A percentile compares a stretch with the other conserved stretches of the same genome.
Evolutionary conservation across 2,113 vertebrate species (phyloP).

Genomic region (Cathartes aura): DNA sequence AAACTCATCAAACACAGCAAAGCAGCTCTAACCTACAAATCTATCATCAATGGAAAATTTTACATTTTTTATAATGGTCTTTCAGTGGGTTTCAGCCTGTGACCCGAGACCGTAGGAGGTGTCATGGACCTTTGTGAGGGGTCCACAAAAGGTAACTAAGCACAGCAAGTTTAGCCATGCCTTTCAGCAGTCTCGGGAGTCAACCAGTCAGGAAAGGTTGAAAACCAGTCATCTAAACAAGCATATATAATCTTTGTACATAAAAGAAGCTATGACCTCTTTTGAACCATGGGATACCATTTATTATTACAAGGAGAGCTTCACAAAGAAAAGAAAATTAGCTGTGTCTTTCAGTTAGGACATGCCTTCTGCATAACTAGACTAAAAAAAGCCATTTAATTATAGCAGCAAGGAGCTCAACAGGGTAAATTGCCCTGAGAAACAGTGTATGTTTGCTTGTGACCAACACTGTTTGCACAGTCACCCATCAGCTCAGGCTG

Average conservation of each 20-base stretch:
- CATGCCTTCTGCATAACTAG: not conserved
- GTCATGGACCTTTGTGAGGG: not conserved
- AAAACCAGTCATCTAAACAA: slow-evolving; percentile 12
- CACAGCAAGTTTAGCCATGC: not conserved
- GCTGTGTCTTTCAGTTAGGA: not conserved
- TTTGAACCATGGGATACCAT: not conserved
- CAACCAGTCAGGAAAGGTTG: not conserved
- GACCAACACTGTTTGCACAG: not conserved
- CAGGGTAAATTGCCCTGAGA: not conserved
- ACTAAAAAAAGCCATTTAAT: slow-evolving; percentile 31
- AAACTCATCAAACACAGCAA: not conserved
- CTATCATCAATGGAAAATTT: not conserved
- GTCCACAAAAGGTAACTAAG: not conserved
- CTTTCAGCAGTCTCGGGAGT: not conserved
- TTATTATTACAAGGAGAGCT: not conserved
- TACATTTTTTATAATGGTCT: not conserved
- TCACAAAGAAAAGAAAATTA: slow-evolving; percentile 39
- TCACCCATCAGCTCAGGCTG: not conserved
- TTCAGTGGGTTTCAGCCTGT: not conserved
- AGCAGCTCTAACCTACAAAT: not conserved
- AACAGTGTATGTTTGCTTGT: not conserved
- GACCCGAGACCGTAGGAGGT: not conserved
- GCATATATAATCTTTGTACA: not conserved
- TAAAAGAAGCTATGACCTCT: slow-evolving; percentile 32
- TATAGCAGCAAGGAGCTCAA: not conserved